Conservation (phyloP, 2,113 vertebrate genomes). For the Struthio camelus region DNA sequence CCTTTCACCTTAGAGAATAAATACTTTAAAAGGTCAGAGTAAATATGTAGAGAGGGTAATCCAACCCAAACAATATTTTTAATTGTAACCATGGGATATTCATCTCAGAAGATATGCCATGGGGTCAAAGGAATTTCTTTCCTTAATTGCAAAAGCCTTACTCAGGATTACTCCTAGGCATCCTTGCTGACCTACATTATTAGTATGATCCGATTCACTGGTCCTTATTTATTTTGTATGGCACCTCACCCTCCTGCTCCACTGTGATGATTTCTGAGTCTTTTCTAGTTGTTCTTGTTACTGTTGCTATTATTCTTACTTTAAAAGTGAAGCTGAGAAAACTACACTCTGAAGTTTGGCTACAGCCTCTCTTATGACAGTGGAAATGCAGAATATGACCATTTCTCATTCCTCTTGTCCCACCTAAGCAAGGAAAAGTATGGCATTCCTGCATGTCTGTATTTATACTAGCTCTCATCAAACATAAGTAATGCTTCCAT, state of each 20-base stretch:
- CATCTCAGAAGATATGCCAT: not conserved
- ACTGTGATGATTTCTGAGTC: not conserved
- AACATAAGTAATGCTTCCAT: not conserved
- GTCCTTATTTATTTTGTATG: slow-evolving; percentile 26
- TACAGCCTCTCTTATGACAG: not conserved
- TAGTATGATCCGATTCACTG: not conserved
- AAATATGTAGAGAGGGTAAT: not conserved
- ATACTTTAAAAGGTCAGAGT: not conserved
- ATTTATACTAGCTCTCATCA: not conserved
- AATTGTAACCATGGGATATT: slow-evolving; percentile 56
- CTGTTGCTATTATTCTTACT: not conserved
- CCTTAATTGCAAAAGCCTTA: slow-evolving; percentile 26
- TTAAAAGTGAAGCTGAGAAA: not conserved
- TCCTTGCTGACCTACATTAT: slow-evolving; percentile 6
- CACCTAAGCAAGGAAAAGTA: not conserved
- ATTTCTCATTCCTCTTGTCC: not conserved
- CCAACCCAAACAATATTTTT: slow-evolving; percentile 19
- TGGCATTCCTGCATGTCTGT: not conserved
- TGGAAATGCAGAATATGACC: not conserved
- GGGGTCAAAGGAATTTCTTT: slow-evolving; percentile 23
- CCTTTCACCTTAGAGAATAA: slow-evolving; percentile 18
- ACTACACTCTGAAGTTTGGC: not conserved
- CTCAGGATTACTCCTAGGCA: not conserved
- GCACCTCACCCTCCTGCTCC: not conserved
- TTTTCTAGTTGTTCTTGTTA: not conserved